Evolutionary conservation across 2,797 vertebrate species (phyloP), one percentile per base, ranked within the genome.

Genomic region (Pterois miles): DNA sequence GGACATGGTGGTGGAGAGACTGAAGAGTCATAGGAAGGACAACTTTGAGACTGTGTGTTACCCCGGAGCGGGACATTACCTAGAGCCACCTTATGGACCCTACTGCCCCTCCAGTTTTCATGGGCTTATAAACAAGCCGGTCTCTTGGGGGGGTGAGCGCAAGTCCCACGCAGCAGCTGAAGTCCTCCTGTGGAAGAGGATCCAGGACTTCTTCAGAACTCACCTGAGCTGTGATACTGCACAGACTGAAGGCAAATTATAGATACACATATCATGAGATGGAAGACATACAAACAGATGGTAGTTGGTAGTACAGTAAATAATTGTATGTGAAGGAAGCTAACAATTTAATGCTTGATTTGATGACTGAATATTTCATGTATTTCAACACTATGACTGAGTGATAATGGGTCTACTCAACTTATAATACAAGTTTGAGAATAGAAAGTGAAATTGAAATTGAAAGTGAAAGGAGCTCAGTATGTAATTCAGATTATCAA

Each of bases 51-150:
- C n/a, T 46, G 25, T 85, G 81, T 91, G 14, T 79, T 94, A 85
- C 84, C 82, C 79, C 36, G 74, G 54, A n/a, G 67, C 92, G 0
- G 94, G 92, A 31, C 93, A 95, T 76, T 88, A 81, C 13, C 57
- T 96, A 13, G 95, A 95, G 86, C 85, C 84, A 0, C 92, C 92
- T 2, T 93, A 89, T 7, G 89, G 86, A 0, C 91, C 92, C 1
- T 84, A 81, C 0, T 91, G 2, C 95, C 96, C 0, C 86, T 96
- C 29, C 78, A 33, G 56, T 0, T 72, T 80, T 0, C 86, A 94
- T 6, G 29, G 18, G 6, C 0, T 72, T 1, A 1, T 13, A 2
- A 46, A 74, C 0, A 20, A 0, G 4, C 12, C 71, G 0, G 50
- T 76, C 4, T 2, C 80, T 65, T 94, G 88, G 92, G 94, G 1